These are phyloP conservation scores for Sminthurinus aureus DNA, from an alignment of 2,888 invertebrate species.

Conservation along the genomic window DNA sequence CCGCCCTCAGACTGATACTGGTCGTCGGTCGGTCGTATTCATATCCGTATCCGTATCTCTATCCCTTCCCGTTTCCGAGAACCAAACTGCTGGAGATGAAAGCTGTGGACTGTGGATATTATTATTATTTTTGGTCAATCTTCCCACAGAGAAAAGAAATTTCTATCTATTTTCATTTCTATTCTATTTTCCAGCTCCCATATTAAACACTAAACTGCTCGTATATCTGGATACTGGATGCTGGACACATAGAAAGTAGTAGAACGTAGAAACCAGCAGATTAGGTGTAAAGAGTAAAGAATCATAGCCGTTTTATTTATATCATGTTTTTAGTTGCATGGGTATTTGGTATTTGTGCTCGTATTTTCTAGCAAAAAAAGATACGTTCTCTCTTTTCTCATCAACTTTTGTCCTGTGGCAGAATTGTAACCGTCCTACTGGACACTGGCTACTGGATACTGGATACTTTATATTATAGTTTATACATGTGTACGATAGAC, in stretches of 20 bases:
- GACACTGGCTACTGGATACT: too few relatives aligned
- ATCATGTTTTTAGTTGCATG: too few relatives aligned
- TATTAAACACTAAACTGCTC: not conserved
- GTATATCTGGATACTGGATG: too few relatives aligned
- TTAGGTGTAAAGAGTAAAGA: not conserved
- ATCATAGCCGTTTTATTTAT: too few relatives aligned
- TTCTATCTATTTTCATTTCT: not conserved
- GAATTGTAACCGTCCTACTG: not conserved
- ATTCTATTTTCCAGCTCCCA: not conserved
- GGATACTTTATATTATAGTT: too few relatives aligned
- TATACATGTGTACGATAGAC: too few relatives aligned
- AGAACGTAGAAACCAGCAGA: too few relatives aligned
- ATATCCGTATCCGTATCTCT: too few relatives aligned
- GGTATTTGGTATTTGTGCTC: not conserved
- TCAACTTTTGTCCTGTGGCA: not conserved
- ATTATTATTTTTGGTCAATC: not conserved
- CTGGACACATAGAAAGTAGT: too few relatives aligned
- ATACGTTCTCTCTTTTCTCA: not conserved
- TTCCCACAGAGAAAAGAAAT: not conserved
- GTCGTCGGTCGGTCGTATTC: conserved; percentile 16
- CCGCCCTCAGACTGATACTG: too few relatives aligned
- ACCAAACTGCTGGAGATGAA: too few relatives aligned
- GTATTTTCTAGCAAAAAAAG: not conserved
- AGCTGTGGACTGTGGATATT: not conserved
- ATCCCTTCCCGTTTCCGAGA: not conserved